Evolutionary conservation across 35 echinoderm and acorn worm genomes (phyloP), one percentile per base, ranked within the genome.

Genomic region (Stichopus chloronotus): DNA sequence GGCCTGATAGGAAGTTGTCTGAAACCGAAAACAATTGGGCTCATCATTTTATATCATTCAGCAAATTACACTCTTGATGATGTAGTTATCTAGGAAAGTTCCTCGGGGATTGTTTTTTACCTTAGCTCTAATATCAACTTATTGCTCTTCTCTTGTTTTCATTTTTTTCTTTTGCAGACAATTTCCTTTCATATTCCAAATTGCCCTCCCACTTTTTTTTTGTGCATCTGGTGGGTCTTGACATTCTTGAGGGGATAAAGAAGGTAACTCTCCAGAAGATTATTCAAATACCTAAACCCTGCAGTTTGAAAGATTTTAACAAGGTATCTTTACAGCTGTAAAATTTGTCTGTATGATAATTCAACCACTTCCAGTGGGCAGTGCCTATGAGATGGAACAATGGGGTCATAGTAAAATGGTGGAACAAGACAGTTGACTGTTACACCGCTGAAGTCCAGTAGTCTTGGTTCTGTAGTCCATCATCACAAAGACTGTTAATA

Each of bases 21-120:
- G 43, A 54, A 83, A 83, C 80, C 55, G 43, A 83, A 57, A 83
- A 55, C 80, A 83, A 83, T n/a, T 43, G 80, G 80, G 2, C 19
- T 83, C 80, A 83, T 83, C 80, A 53, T 83, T 83, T 43, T n/a
- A 10, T 83, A 55, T 83, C 80, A 83, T 52, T 83, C 80, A 83
- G 55, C 80, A 83, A 83, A 83, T 83, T 83, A 83, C 21, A 65
- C 11, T 13, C 61, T 65, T 8, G 17, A 65, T 13, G 10, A 10
- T 17, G 8, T 17, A 9, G 60, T 65, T 65, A 43, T 65, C 61
- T 65, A 65, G 17, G 11, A 65, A 17, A 65, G 10, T 65, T 65
- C 61, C 61, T 65, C 61, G 7, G 61, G 61, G 61, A 3, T 17
- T 65, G 61, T 65, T 65, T 65, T 65, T 17, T 65, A 43, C 30